Evolutionary conservation across 2,113 vertebrate genomes (phyloP).

Genomic region (Dasypus novemcinctus): DNA sequence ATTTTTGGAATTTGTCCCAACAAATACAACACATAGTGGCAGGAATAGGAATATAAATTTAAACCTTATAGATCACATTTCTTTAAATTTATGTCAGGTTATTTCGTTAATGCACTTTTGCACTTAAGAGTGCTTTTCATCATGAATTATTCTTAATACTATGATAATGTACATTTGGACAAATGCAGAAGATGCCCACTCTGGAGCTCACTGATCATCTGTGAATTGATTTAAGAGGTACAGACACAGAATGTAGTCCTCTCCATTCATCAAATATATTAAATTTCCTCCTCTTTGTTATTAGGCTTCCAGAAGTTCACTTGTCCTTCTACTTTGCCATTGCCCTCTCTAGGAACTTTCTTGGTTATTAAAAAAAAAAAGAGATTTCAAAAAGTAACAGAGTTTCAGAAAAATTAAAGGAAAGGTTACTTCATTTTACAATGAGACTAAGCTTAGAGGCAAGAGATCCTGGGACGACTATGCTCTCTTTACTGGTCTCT

Average conservation of each 20-base stretch:
- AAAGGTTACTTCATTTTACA: not conserved
- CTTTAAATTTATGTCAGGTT: constrained; percentile 13
- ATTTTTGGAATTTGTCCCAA: not conserved
- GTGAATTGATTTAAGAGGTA: not conserved
- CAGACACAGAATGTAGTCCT: not conserved
- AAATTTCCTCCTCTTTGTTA: not conserved
- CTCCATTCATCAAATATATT: not conserved
- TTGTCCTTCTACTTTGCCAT: not conserved
- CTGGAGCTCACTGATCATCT: not conserved
- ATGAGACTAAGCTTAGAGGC: not conserved
- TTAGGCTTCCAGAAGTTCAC: not conserved
- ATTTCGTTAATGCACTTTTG: constrained; percentile 3
- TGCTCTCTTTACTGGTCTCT: not conserved
- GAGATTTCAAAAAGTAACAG: not conserved
- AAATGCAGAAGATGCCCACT: not conserved
- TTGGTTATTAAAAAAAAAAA: not conserved
- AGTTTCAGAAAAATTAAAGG: not conserved
- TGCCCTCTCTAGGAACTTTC: not conserved
- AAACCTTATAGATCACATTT: constrained; percentile 1
- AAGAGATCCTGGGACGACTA: not conserved
- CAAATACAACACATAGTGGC: not conserved
- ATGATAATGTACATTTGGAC: not conserved
- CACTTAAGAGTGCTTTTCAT: not conserved
- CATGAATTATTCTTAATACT: constrained; percentile 1
- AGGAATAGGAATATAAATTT: constrained; percentile 21